phyloP scores from a whole-genome alignment of 2,888 invertebrate species.

The Cataglyphis livida region DNA sequence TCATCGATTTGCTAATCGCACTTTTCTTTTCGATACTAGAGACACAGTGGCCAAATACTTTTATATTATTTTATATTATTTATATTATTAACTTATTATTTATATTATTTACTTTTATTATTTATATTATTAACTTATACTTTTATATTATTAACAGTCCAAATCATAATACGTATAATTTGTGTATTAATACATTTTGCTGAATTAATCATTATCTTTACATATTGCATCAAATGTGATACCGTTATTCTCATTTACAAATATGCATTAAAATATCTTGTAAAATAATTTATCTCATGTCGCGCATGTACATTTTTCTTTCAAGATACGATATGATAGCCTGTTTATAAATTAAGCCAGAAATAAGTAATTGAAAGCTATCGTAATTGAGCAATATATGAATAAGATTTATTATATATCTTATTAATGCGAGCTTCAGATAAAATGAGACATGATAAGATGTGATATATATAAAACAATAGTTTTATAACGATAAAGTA shows the following conservation, averaged over 20 bases:
- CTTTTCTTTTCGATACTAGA: not conserved
- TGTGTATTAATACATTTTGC: conserved; percentile 1
- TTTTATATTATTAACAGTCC: conserved; percentile 1
- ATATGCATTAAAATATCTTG: not conserved
- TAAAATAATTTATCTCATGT: conserved; percentile 13
- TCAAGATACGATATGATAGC: not conserved
- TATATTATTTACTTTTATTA: no score
- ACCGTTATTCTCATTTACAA: not conserved
- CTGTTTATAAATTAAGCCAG: not conserved
- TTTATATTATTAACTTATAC: no score
- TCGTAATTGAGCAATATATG: not conserved
- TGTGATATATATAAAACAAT: not conserved
- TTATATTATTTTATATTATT: no score
- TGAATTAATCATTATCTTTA: conserved; percentile 13
- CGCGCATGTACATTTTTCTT: conserved; percentile 15
- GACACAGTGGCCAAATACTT: not conserved
- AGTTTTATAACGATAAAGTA: not conserved
- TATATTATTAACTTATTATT: no score
- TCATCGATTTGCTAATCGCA: conserved; percentile 1
- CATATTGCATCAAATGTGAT: not conserved
- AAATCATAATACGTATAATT: not conserved
- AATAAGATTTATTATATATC: conserved; percentile 19
- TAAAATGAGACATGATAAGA: conserved; percentile 9
- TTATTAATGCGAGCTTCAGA: conserved; percentile 12
- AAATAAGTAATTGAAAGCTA: conserved; percentile 13